A percentile compares a stretch with the other conserved stretches of the same genome.
Evolutionary conservation across 2,797 vertebrate genomes (phyloP).

Genomic region (Pelochelys cantorii): DNA sequence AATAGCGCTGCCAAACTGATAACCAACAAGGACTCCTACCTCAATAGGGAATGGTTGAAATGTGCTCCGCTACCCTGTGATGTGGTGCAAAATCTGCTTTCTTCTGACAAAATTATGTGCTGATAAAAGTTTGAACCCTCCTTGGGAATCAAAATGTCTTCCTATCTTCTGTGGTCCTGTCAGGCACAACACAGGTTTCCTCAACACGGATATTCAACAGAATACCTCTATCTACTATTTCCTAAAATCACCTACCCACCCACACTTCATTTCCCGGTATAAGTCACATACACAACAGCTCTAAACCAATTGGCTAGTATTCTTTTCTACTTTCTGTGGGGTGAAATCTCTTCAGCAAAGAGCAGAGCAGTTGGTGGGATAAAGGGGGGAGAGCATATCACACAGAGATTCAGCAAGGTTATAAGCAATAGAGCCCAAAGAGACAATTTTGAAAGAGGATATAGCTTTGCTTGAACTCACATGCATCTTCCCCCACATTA

Average conservation of each 20-base stretch:
- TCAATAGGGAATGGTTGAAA: neutral
- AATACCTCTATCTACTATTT: neutral
- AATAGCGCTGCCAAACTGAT: neutral
- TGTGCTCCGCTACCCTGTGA: neutral
- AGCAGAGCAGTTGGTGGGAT: neutral
- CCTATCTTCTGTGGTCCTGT: neutral
- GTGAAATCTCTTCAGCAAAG: neutral
- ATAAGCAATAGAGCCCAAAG: neutral
- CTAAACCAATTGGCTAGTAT: neutral
- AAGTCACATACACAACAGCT: neutral
- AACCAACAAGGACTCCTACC: neutral
- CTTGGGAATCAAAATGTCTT: neutral
- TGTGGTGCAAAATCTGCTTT: neutral
- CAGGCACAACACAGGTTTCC: neutral
- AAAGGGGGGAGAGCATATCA: neutral
- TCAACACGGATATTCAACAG: neutral
- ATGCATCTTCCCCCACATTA: neutral
- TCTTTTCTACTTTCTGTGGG: neutral
- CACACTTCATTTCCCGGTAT: too few relatives aligned
- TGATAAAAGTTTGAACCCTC: neutral
- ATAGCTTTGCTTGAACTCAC: accelerated
- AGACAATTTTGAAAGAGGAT: neutral
- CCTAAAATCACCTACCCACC: neutral
- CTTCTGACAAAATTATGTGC: neutral
- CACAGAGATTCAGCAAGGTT: neutral